phyloP scores from a whole-genome alignment of 2,797 vertebrate genomes.

The Tamandua tetradactyla region DNA sequence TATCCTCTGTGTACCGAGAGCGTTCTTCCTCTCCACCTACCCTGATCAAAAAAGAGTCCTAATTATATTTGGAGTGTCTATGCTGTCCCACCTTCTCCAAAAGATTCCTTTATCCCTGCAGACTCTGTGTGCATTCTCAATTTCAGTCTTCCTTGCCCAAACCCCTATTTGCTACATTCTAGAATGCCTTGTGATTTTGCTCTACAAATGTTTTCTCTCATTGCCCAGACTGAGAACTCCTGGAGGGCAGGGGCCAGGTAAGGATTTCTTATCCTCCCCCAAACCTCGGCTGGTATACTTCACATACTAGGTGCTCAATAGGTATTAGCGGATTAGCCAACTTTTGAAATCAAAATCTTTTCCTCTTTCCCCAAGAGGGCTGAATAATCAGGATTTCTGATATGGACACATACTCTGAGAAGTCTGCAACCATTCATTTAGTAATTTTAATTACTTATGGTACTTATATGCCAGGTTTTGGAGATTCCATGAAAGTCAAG shows the following conservation, averaged over 20 bases:
- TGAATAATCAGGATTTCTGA: not conserved
- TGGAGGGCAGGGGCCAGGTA: not conserved
- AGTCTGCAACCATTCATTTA: too few species aligned
- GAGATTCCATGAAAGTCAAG: not conserved
- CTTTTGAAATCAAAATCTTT: not conserved
- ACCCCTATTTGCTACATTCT: rapidly evolving
- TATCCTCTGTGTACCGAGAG: not conserved
- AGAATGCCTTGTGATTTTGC: not conserved
- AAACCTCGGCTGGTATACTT: not conserved
- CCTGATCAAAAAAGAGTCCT: not conserved
- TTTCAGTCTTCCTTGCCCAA: not conserved
- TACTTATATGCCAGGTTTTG: not conserved
- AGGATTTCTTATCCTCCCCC: not conserved
- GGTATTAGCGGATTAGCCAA: not conserved
- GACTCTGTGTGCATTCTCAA: not conserved
- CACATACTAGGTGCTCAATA: not conserved
- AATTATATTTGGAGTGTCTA: too few species aligned
- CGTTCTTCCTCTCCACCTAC: not conserved
- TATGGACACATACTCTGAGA: not conserved
- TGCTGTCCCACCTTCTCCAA: not conserved
- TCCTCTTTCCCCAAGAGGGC: not conserved
- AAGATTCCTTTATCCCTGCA: not conserved
- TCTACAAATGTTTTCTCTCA: not conserved
- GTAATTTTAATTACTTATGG: too few species aligned
- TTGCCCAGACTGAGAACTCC: not conserved